phyloP scores from a whole-genome alignment of 2,888 invertebrate genomes.

The Cryptosula pallasiana region DNA sequence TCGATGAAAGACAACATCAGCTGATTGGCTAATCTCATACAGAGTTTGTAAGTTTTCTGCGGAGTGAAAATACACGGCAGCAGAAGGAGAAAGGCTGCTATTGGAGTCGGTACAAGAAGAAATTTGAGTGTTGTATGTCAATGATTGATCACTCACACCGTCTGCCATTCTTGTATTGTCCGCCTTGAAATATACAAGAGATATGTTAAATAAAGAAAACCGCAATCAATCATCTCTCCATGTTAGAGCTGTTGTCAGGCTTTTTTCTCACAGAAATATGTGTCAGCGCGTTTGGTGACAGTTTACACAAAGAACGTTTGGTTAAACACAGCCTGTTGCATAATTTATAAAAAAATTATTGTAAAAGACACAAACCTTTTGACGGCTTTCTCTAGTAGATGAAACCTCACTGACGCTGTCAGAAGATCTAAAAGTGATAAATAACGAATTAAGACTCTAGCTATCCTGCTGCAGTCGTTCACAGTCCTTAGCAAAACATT shows the following conservation, averaged over 20 bases:
- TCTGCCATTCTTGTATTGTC: not conserved
- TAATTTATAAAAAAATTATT: too few relatives aligned
- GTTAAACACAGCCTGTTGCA: too few relatives aligned
- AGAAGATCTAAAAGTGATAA: not conserved
- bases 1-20: not conserved
- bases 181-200: too few relatives aligned
- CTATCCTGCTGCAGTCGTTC: too few relatives aligned
- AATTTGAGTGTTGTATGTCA: not conserved
- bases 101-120: conserved; percentile 18
- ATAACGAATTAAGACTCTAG: not conserved
- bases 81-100: not conserved
- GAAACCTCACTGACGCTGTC: not conserved
- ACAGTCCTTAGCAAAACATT: too few relatives aligned
- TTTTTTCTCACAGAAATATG: too few relatives aligned
- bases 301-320: too few relatives aligned
- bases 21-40: conserved; percentile 6
- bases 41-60: conserved; percentile 8
- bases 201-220: too few relatives aligned
- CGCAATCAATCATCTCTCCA: too few relatives aligned
- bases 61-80: not conserved
- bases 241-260: too few relatives aligned
- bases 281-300: too few relatives aligned
- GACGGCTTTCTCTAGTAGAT: not conserved
- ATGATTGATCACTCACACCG: not conserved
- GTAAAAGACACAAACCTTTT: too few relatives aligned